phyloP scores from a whole-genome alignment of 2,113 vertebrate genomes.

The Eulemur rufifrons region DNA sequence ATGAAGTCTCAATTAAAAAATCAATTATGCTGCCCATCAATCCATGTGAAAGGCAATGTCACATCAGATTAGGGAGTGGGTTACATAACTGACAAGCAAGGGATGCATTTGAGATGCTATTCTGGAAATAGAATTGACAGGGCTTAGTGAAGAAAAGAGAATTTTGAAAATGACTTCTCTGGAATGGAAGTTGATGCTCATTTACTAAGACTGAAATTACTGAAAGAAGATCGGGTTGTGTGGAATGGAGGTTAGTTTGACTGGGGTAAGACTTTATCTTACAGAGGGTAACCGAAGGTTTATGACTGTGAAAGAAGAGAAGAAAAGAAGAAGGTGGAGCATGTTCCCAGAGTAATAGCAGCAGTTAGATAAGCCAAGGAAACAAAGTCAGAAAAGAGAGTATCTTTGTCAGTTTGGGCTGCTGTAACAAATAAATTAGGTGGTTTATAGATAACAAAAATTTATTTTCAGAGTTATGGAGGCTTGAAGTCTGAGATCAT shows the following conservation, averaged over 20 bases:
- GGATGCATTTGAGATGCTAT: neutral
- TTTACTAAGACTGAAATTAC: neutral
- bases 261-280: accelerated
- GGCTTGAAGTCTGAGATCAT: too few relatives aligned
- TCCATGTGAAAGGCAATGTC: neutral
- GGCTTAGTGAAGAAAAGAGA: neutral
- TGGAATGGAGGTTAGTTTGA: neutral
- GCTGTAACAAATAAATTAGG: neutral
- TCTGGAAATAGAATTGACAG: neutral
- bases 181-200: neutral
- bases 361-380: neutral
- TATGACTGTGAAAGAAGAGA: neutral
- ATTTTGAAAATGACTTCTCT: neutral
- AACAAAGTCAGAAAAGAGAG: neutral
- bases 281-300: neutral
- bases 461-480: neutral
- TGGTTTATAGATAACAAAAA: neutral
- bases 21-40: neutral
- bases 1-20: neutral
- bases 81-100: neutral
- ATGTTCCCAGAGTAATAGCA: neutral
- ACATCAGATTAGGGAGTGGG: neutral
- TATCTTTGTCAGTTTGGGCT: neutral
- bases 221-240: neutral
- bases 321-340: neutral